A percentile compares a stretch with the other conserved stretches of the same genome.
phyloP scores from a whole-genome alignment of 2,113 vertebrate species.

The Pteropus alecto region DNA sequence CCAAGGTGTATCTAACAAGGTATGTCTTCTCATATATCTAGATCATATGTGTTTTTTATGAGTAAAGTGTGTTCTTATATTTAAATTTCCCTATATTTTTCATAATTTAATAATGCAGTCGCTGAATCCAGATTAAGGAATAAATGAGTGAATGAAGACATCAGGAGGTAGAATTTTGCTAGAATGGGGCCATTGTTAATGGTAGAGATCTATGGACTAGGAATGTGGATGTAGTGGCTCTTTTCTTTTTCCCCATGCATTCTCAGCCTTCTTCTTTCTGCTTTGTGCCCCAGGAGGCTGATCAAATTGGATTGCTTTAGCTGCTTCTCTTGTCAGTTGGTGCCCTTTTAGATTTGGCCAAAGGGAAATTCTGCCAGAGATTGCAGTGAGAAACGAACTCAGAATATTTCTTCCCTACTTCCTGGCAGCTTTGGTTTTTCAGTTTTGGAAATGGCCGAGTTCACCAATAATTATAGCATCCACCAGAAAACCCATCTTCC shows the following conservation, averaged over 20 bases:
- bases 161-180: not conserved
- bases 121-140: not conserved
- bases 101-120: not conserved
- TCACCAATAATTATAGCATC: not conserved
- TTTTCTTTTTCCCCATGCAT: not conserved
- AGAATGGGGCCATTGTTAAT: not conserved
- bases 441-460: not conserved
- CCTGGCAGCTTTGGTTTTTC: not conserved
- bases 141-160: not conserved
- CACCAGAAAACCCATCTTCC: not conserved
- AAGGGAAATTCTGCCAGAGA: not conserved
- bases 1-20: not conserved
- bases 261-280: not conserved
- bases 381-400: not conserved
- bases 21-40: not conserved
- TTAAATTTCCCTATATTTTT: not conserved
- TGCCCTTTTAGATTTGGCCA: not conserved
- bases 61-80: not conserved
- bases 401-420: not conserved
- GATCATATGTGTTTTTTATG: not conserved
- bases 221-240: not conserved
- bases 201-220: not conserved
- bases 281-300: not conserved
- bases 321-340: not conserved
- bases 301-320: not conserved